phyloP scores from a whole-genome alignment of 37 sponge, comb jelly and placozoan species.

The Cliona cf. orientalis region DNA sequence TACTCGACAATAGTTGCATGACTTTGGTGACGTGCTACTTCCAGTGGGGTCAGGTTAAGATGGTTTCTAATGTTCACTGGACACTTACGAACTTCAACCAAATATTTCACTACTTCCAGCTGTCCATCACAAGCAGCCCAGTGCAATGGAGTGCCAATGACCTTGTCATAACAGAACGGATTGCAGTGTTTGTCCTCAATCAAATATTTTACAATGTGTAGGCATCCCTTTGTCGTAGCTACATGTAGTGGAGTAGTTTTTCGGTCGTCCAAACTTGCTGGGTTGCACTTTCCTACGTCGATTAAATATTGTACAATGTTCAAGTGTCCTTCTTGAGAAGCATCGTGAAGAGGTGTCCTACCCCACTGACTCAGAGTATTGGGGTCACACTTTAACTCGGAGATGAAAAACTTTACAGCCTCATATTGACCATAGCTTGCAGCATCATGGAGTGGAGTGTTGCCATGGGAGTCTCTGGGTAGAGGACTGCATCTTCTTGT shows the following conservation, averaged over 20 bases:
- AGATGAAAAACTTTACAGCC: slow-evolving; percentile 2
- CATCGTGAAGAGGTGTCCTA: slow-evolving; percentile 9
- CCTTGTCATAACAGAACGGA: background rate
- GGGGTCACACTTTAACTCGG: background rate
- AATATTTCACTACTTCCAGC: background rate
- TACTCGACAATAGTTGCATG: too few species aligned
- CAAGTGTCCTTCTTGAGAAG: slow-evolving; percentile 12
- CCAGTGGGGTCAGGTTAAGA: too few species aligned
- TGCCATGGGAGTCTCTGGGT: background rate
- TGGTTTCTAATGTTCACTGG: too few species aligned
- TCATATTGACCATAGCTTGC: background rate
- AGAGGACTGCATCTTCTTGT: background rate
- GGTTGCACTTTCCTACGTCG: background rate
- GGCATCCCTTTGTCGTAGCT: background rate
- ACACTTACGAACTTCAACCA: background rate
- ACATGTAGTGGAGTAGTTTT: background rate
- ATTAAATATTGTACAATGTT: background rate
- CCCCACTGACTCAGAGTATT: background rate
- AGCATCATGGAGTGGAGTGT: slow-evolving; percentile 9
- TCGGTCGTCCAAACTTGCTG: background rate
- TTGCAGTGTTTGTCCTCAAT: background rate
- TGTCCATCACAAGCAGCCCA: background rate
- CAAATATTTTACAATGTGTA: background rate
- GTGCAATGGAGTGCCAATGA: background rate
- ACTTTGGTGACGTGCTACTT: too few species aligned